A percentile compares a stretch with the other conserved stretches of the same genome.
Conservation (phyloP, 2,888 invertebrate species). For the Plagodis dolabraria region DNA sequence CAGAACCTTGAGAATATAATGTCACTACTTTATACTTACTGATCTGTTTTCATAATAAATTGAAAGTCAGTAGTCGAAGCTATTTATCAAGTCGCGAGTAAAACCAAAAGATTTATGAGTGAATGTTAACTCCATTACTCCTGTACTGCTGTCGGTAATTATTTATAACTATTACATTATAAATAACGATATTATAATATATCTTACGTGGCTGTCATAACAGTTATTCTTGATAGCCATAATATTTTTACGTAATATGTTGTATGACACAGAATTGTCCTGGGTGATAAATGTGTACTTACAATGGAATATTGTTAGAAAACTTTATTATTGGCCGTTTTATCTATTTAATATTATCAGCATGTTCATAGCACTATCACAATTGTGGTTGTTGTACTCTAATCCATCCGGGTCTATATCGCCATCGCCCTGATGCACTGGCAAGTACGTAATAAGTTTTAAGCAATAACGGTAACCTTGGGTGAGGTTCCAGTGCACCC, state of each 20-base stretch:
- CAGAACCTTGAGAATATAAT: neutral
- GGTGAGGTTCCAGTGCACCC: no score
- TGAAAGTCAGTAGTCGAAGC: neutral
- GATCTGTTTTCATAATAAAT: neutral
- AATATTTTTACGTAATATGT: conserved; percentile 13
- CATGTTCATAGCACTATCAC: no score
- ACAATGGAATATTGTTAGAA: conserved; percentile 1
- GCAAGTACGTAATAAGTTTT: no score
- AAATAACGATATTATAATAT: conserved; percentile 8
- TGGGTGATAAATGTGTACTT: conserved; percentile 9
- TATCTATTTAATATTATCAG: no score
- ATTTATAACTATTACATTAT: conserved; percentile 1
- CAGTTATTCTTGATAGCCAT: conserved; percentile 10
- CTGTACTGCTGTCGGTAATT: conserved; percentile 11
- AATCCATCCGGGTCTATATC: no score
- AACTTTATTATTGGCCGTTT: no score
- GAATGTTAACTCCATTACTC: conserved; percentile 8
- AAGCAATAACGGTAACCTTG: no score
- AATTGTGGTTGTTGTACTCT: no score
- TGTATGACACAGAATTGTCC: conserved; percentile 6
- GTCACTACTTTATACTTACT: no score
- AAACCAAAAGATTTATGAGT: conserved; percentile 5
- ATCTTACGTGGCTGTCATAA: conserved; percentile 2
- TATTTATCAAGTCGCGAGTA: conserved; percentile 4
- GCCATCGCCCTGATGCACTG: no score